These are phyloP conservation scores for Erethizon dorsatum DNA, from an alignment of 2,797 vertebrate species.

Conservation along the genomic window DNA sequence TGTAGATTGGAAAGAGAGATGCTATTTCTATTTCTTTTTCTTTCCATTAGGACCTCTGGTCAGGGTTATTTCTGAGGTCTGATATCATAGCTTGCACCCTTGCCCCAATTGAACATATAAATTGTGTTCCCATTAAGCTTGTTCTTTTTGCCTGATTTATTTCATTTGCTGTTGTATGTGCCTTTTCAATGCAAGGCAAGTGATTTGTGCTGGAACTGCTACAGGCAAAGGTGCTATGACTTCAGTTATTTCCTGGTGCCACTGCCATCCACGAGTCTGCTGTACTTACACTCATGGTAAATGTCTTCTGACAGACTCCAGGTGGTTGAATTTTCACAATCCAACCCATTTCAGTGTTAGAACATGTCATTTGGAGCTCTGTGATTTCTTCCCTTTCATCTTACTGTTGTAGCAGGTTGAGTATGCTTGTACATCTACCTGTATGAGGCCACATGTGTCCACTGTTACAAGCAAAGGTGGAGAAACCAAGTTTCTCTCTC, in stretches of 20 bases:
- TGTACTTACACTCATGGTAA: slow-evolving; percentile 44
- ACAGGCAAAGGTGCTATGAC: slow-evolving; percentile 58
- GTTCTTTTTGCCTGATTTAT: slow-evolving; percentile 73
- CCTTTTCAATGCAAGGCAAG: slow-evolving; percentile 60
- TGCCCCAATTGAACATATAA: slow-evolving; percentile 14
- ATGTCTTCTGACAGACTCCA: slow-evolving; percentile 77
- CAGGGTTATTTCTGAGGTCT: slow-evolving; percentile 39
- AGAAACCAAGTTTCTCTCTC: slow-evolving; percentile 86
- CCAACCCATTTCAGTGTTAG: slow-evolving; percentile 71
- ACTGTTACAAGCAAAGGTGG: slow-evolving; percentile 85
- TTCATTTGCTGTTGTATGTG: slow-evolving; percentile 42
- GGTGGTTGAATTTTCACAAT: slow-evolving; percentile 76
- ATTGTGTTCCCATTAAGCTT: slow-evolving; percentile 49
- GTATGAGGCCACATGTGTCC: slow-evolving; percentile 62
- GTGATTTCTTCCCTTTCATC: slow-evolving; percentile 62
- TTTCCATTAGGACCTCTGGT: slow-evolving; percentile 39
- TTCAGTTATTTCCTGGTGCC: not conserved
- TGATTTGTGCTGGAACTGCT: slow-evolving; percentile 44
- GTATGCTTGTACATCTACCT: not conserved
- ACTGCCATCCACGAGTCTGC: not conserved
- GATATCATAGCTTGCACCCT: not conserved
- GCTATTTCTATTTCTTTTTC: not conserved
- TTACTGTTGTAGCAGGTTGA: slow-evolving; percentile 24
- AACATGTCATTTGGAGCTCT: slow-evolving; percentile 69
- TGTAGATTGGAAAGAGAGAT: slow-evolving; percentile 63